Evolutionary conservation across 2,888 invertebrate genomes (phyloP).

Genomic region (Gastrophysa polygoni): DNA sequence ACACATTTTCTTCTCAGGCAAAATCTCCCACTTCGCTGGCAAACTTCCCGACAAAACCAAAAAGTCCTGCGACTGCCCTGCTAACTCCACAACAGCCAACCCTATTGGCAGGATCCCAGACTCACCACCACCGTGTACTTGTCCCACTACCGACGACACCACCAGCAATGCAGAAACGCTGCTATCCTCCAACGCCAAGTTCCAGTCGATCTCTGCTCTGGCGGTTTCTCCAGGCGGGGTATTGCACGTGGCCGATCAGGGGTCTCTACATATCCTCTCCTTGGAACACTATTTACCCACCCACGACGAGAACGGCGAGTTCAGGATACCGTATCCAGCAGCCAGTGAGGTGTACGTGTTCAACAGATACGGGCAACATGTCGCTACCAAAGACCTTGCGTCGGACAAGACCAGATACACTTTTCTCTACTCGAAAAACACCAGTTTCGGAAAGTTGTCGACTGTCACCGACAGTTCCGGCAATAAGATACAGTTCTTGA

Average conservation of each 20-base stretch:
- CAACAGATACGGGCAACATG: constrained; percentile 85
- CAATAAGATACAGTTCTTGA: constrained; percentile 86
- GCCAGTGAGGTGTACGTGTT: constrained; percentile 72
- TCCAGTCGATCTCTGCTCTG: constrained; percentile 86
- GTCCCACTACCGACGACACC: constrained; percentile 60
- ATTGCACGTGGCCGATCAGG: constrained; percentile 94
- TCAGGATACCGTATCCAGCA: constrained; percentile 91
- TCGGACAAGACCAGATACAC: constrained; percentile 95
- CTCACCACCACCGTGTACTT: constrained; percentile 40
- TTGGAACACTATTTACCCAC: constrained; percentile 86
- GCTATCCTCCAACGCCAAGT: constrained; percentile 87
- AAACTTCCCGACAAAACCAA: constrained; percentile 67
- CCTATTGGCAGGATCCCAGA: constrained; percentile 54
- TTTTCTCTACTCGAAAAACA: constrained; percentile 96
- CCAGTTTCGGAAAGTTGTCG: constrained; percentile 91
- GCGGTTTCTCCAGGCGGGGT: constrained; percentile 96
- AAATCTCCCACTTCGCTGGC: constrained; percentile 92
- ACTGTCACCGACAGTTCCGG: constrained; percentile 94
- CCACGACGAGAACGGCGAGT: constrained; percentile 88
- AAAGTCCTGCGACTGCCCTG: constrained; percentile 65
- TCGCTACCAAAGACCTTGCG: constrained; percentile 90
- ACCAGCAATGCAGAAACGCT: constrained; percentile 83
- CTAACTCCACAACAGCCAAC: constrained; percentile 61
- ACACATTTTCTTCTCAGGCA: constrained; percentile 46
- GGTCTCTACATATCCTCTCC: constrained; percentile 82